A percentile compares a stretch with the other conserved stretches of the same genome.
Conservation (phyloP, 2,797 vertebrate genomes). For the Poecilia picta region DNA sequence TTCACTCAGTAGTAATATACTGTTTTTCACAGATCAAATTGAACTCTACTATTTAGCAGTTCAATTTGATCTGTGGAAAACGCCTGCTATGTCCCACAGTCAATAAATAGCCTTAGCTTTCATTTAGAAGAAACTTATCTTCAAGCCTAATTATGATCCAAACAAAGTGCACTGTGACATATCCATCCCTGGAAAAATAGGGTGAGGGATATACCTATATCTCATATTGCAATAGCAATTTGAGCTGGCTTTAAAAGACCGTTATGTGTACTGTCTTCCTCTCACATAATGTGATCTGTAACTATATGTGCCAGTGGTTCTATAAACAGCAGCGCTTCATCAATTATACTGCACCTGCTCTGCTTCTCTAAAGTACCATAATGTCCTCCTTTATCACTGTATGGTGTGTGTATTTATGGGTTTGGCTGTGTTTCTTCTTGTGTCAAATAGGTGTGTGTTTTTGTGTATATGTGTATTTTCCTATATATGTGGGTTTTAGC, state of each 20-base stretch:
- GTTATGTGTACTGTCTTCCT: not conserved
- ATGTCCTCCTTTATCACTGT: not conserved
- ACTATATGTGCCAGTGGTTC: not conserved
- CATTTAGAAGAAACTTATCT: constrained; percentile 27
- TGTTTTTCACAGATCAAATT: no score
- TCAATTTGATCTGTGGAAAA: not conserved
- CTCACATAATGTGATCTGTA: not conserved
- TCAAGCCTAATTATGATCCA: not conserved
- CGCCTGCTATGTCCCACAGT: not conserved
- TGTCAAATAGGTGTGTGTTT: not conserved
- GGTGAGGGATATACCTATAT: not conserved
- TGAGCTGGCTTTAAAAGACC: not conserved
- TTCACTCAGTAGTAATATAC: not conserved
- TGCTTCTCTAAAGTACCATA: not conserved
- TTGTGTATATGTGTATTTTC: not conserved
- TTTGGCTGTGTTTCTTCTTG: not conserved
- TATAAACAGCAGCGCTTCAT: not conserved
- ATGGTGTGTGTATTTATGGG: not conserved
- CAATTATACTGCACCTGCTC: not conserved
- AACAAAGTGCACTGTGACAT: constrained; percentile 6
- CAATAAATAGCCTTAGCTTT: not conserved
- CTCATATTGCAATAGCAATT: not conserved
- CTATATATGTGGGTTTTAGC: not conserved
- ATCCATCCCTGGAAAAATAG: not conserved
- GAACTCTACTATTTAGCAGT: no score